Evolutionary conservation across 2,113 vertebrate genomes (phyloP).

Genomic region (Sporophila hypoxantha): DNA sequence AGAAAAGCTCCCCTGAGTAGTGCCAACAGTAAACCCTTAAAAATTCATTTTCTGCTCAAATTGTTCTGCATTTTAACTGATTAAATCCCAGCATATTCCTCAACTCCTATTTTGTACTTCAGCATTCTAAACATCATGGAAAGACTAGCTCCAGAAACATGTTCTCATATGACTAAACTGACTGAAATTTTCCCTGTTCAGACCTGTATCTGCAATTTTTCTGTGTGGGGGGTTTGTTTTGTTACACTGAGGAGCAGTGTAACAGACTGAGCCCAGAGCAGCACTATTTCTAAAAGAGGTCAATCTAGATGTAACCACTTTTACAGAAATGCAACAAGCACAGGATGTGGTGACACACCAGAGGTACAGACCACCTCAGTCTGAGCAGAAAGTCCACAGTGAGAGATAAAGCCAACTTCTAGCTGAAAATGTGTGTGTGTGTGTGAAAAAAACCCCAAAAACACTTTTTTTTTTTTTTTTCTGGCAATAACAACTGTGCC

Average conservation of each 20-base stretch:
- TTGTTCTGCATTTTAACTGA: background rate
- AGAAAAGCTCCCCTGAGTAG: background rate
- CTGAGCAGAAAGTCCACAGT: background rate
- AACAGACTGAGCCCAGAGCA: background rate
- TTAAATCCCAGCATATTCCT: background rate
- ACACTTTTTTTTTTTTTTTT: background rate
- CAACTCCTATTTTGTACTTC: background rate
- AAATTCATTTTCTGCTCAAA: background rate
- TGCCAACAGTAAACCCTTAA: background rate
- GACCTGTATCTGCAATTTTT: background rate
- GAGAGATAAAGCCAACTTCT: background rate
- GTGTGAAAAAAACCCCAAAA: fast-evolving
- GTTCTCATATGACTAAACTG: background rate
- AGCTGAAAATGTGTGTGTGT: background rate
- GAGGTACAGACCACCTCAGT: background rate
- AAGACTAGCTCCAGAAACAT: background rate
- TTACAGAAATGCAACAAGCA: background rate
- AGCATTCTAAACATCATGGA: background rate
- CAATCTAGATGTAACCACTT: background rate
- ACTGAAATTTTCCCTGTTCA: background rate
- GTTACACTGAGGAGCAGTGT: background rate
- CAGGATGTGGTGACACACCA: background rate
- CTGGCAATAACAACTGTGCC: background rate
- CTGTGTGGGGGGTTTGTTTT: background rate
- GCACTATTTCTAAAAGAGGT: background rate